phyloP scores from a whole-genome alignment of 2,888 invertebrate species.

The Drosophila sordidula region DNA sequence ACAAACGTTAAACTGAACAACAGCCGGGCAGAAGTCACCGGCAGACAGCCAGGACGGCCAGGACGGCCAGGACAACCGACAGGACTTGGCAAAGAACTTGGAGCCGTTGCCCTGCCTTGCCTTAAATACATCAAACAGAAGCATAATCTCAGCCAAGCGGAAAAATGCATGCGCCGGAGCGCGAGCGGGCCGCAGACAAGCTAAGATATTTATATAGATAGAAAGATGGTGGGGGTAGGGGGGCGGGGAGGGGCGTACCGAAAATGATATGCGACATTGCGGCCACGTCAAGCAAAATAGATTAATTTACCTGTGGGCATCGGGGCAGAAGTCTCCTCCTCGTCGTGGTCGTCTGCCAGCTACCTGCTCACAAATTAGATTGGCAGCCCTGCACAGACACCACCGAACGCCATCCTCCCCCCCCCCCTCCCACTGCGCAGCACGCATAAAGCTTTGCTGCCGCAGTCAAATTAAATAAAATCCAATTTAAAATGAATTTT shows the following conservation, averaged over 20 bases:
- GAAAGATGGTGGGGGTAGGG: not conserved
- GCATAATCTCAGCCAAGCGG: slow-evolving; percentile 71
- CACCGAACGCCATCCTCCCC: slow-evolving; percentile 2
- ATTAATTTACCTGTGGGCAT: slow-evolving; percentile 77
- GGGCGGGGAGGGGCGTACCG: slow-evolving; percentile 17
- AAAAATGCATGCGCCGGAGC: slow-evolving; percentile 66
- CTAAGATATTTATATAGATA: slow-evolving; percentile 40
- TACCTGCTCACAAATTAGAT: slow-evolving; percentile 55
- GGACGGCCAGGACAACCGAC: slow-evolving; percentile 1
- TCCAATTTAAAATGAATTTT: slow-evolving; percentile 82
- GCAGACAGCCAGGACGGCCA: not conserved
- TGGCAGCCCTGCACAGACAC: slow-evolving; percentile 36
- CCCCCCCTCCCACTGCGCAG: not conserved
- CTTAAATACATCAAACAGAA: slow-evolving; percentile 76
- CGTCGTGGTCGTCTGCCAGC: slow-evolving; percentile 7
- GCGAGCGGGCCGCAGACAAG: slow-evolving; percentile 11
- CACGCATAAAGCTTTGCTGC: slow-evolving; percentile 56
- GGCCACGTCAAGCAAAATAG: slow-evolving; percentile 77
- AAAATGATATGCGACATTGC: slow-evolving; percentile 77
- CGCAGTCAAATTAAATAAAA: slow-evolving; percentile 78
- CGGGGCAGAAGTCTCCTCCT: slow-evolving; percentile 58
- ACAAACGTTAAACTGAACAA: slow-evolving; percentile 36
- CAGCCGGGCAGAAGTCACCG: slow-evolving; percentile 18
- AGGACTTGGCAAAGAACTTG: slow-evolving; percentile 36
- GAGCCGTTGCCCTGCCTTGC: slow-evolving; percentile 49